A percentile compares a stretch with the other conserved stretches of the same genome.
Evolutionary conservation across 2,113 vertebrate species (phyloP).

Genomic region (Bubo scandiacus): DNA sequence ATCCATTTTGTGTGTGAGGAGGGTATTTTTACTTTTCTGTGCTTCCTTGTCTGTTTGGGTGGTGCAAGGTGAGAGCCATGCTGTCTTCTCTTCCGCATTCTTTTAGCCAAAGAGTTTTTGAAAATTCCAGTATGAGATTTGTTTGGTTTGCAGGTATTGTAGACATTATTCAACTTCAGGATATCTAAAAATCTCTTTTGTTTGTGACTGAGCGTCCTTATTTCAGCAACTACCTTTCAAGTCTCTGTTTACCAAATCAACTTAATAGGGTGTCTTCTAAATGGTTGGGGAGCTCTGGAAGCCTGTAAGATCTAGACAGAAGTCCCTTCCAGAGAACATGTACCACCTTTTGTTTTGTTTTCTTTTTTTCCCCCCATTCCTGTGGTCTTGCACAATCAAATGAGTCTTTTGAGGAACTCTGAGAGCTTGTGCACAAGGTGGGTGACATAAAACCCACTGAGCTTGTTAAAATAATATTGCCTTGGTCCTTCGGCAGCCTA

Average conservation of each 20-base stretch:
- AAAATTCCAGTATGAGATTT: background rate
- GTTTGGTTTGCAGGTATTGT: background rate
- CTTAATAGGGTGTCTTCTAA: background rate
- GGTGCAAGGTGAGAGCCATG: background rate
- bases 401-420: background rate
- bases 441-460: background rate
- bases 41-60: background rate
- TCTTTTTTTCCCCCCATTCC: background rate
- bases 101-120: background rate
- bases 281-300: background rate
- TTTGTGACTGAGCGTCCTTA: background rate
- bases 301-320: background rate
- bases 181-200: background rate
- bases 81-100: background rate
- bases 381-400: background rate
- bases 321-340: background rate
- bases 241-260: background rate
- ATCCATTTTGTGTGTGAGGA: background rate
- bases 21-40: background rate
- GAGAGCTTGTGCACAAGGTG: background rate
- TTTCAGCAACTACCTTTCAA: background rate
- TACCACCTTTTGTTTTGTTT: too few species aligned
- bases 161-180: background rate
- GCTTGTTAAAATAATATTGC: constrained; percentile 31
- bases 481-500: background rate